A percentile compares a stretch with the other conserved stretches of the same genome.
Conservation (phyloP, 1,140 invertebrate genomes). For the Potamilus streckersoni region DNA sequence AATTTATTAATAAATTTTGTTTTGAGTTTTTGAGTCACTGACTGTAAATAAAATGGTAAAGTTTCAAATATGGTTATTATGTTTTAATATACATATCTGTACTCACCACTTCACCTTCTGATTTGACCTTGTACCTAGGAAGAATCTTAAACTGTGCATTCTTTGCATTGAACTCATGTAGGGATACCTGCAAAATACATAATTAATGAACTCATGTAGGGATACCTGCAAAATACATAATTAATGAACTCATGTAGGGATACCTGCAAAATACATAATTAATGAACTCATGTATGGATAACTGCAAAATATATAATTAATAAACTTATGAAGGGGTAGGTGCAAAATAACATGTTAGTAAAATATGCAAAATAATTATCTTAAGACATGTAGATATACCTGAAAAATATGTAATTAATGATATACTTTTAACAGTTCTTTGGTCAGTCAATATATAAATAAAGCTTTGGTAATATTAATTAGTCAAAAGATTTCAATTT, state of each 20-base stretch:
- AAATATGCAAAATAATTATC: constrained; percentile 38
- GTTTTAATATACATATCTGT: background rate
- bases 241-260: constrained; percentile 59
- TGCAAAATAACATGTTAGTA: constrained; percentile 59
- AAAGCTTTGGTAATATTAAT: too few relatives aligned
- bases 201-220: constrained; percentile 55
- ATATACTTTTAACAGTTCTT: too few relatives aligned
- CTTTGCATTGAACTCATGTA: constrained; percentile 66
- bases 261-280: constrained; percentile 46
- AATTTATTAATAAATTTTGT: too few relatives aligned
- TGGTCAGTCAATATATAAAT: too few relatives aligned
- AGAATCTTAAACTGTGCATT: constrained; percentile 67
- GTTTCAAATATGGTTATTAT: too few relatives aligned
- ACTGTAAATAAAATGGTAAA: too few relatives aligned
- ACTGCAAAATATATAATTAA: constrained; percentile 41
- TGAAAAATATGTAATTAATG: constrained; percentile 31
- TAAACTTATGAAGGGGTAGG: constrained; percentile 64
- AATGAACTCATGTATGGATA: constrained; percentile 62
- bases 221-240: constrained; percentile 53
- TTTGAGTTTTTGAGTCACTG: too few relatives aligned
- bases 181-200: constrained; percentile 54
- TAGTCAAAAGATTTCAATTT: too few relatives aligned
- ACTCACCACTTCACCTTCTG: constrained; percentile 68
- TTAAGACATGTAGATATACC: constrained; percentile 58
- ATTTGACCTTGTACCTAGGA: constrained; percentile 68